Base-by-base conservation (phyloP, 2,797 vertebrate genomes). In the Eospalax fontanierii region DNA sequence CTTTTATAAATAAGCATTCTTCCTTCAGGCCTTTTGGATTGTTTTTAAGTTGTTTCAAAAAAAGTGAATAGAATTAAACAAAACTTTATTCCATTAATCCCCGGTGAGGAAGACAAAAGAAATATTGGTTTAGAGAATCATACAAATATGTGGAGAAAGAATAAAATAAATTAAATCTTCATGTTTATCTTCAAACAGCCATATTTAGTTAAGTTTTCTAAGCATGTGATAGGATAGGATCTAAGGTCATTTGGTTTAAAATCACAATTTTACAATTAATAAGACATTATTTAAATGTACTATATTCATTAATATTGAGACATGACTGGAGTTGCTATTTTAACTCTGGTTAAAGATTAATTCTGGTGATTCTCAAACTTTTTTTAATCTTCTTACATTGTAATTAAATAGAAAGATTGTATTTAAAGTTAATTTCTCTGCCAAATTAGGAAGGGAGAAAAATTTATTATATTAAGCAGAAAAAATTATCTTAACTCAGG, bases 271-370 rank as follows among this genome's bases (percentile, higher is more conserved):
- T 86, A 80, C 88, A 89, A 90, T 46, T 89, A 88, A 66, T 59
- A 63, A 14, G 24, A 46, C 24, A 94, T 87, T 90, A 91, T 94
- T 94, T 87, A 90, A 97, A 85, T 95, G 12, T 40, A 78, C 30
- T 40, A 28, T 59, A 40, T 46, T 85, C 76, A 95, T 75, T 81
- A 78, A 94, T 94, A 76, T 90, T 88, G 84, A 94, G 33, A 57
- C 88, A 43, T 89, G 68, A 75, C 66, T 93, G 35, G 6, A 74
- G 22, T 74, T 86, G 26, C 66, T 95, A 26, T 74, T 96, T 86
- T 87, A 94, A 87, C 61, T 88, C 82, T 18, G 16, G 65, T 95
- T 97, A 93, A 95, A 95, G 87, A 96, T 96, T 94, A 96, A 94
- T 57, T 93, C 78, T 59, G 46, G 40, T 40, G 79, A 21, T 63